Conservation (phyloP, 2,888 invertebrate species). For the Sipha maydis region DNA sequence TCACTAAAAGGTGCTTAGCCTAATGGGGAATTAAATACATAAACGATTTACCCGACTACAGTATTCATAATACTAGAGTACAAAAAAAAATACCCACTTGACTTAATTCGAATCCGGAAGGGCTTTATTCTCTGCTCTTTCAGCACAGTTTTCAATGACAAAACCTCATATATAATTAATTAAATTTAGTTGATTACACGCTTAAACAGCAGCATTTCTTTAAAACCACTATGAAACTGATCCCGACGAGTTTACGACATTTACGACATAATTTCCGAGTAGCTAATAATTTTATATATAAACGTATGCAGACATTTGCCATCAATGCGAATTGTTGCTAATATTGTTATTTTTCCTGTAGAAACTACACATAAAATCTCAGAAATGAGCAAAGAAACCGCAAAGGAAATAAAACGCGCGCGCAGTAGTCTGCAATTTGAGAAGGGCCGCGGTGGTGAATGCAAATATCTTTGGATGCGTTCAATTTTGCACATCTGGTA, state of each 20-base stretch:
- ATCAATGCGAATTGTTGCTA: not conserved
- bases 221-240: not conserved
- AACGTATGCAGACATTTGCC: not conserved
- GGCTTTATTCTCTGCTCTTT: conserved; percentile 29
- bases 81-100: conserved; percentile 36
- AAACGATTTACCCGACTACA: conserved; percentile 45
- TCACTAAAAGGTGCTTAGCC: conserved; percentile 58
- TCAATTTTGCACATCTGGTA: conserved; percentile 62
- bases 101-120: conserved; percentile 34
- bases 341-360: not conserved
- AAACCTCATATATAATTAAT: not conserved
- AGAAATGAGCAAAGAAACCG: not conserved
- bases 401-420: conserved; percentile 39
- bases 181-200: not conserved
- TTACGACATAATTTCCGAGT: not conserved
- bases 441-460: conserved; percentile 2
- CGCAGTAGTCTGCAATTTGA: not conserved
- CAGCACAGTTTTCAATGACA: not conserved
- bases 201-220: not conserved
- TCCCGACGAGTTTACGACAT: not conserved
- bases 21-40: conserved; percentile 61
- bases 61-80: conserved; percentile 2
- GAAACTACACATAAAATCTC: not conserved
- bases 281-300: not conserved
- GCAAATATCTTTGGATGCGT: conserved; percentile 59